These are phyloP conservation scores for Ceuthmochares aereus DNA, from an alignment of 2,113 vertebrate genomes.

Conservation along the genomic window DNA sequence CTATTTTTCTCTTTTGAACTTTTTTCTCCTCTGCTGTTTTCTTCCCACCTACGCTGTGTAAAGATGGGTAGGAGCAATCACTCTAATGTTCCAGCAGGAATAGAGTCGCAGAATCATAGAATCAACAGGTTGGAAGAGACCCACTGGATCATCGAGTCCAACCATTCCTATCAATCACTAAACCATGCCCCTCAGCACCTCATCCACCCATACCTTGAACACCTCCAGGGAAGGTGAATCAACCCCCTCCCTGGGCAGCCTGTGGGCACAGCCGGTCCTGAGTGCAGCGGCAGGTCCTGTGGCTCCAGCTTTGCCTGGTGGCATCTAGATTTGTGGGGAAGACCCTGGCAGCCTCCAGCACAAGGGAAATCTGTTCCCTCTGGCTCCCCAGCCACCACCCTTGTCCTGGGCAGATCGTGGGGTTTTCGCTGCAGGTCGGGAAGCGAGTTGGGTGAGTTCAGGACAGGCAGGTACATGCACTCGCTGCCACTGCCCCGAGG, in stretches of 20 bases:
- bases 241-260: no score
- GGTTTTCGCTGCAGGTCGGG: background rate
- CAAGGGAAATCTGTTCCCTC: background rate
- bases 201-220: no score
- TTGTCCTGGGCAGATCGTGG: background rate
- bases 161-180: no score
- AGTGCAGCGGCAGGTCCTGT: background rate
- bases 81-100: background rate
- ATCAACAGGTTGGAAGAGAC: no score
- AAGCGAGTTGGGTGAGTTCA: background rate
- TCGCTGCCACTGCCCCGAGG: background rate
- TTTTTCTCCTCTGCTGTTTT: background rate
- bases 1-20: background rate
- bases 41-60: fast-evolving
- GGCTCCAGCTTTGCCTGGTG: background rate
- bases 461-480: background rate
- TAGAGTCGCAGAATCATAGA: no score
- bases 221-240: no score
- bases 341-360: background rate
- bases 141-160: no score
- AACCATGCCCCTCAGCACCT: no score
- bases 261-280: background rate
- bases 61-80: background rate
- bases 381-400: background rate
- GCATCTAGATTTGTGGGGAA: background rate